phyloP scores from a whole-genome alignment of 2,888 invertebrate genomes.

The Lasioglossum villosulum region DNA sequence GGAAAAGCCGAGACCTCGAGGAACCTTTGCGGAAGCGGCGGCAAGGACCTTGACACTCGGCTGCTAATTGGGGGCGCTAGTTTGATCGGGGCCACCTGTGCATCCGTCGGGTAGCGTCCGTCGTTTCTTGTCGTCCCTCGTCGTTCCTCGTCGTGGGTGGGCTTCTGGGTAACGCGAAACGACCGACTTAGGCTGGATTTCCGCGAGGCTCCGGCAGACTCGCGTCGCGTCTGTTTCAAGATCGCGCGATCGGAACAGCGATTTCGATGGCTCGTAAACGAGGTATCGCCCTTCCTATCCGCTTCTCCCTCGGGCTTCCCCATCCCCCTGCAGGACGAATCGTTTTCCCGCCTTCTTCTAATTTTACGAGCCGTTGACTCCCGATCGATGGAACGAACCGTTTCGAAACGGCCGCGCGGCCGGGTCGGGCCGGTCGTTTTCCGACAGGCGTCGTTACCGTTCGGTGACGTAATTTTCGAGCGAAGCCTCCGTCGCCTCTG shows the following conservation, averaged over 20 bases:
- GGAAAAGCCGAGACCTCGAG: neutral
- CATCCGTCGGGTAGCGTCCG: conserved; percentile 73
- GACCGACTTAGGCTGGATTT: conserved; percentile 69
- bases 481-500: conserved; percentile 19
- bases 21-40: conserved; percentile 45
- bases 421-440: conserved; percentile 64
- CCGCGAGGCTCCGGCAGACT: conserved; percentile 40
- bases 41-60: conserved; percentile 26
- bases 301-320: conserved; percentile 11
- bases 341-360: conserved; percentile 77
- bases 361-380: conserved; percentile 84
- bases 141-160: conserved; percentile 18
- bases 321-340: conserved; percentile 5
- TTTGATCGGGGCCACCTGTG: conserved; percentile 79
- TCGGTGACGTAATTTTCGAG: conserved; percentile 71
- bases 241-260: conserved; percentile 24
- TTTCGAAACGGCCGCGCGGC: conserved; percentile 65
- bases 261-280: conserved; percentile 38
- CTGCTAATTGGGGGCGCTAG: conserved; percentile 41
- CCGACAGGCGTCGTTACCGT: conserved; percentile 74
- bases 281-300: conserved; percentile 25
- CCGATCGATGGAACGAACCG: conserved; percentile 79
- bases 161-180: conserved; percentile 5
- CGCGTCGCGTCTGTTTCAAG: neutral
- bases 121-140: conserved; percentile 33